Base-by-base conservation (phyloP, 2,113 vertebrate genomes). In the Scomber colias region DNA sequence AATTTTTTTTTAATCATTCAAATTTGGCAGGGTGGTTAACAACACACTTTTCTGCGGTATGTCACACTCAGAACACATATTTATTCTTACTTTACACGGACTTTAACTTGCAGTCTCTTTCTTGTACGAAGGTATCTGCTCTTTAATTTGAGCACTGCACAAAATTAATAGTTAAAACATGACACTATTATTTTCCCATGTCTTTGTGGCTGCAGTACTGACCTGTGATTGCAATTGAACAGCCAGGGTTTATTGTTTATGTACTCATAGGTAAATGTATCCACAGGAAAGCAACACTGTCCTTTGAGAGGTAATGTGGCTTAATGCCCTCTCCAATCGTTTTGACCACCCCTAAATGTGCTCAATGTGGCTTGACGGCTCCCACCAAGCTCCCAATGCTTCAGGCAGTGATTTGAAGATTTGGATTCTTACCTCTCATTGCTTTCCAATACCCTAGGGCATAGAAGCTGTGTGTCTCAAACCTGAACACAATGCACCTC, bases 301-400 rank as follows among this genome's bases (percentile, higher is more conserved):
- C 82, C 73, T 86, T 84, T 84, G 67, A 35, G 79, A 81, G 77
- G 81, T 83, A 87, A 81, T 85, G 78, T 82, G 81, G 81, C 84
- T 88, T 87, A 81, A 87, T 91, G 68, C 80, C 72, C 78, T 46
- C 68, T 85, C 74, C 87, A 83, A 87, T 88, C 76, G 73, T 85
- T 81, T 75, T 63, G 55, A 78, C 77, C 68, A 50, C 75, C 77
- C 68, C 75, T 83, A 57, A 85, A 82, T 85, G 83, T 83, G 87
- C 79, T 90, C 79, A 89, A 81, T 88, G 90, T 80, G 69, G 81
- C 90, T 80, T 89, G 84, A 91, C 81, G 49, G 77, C 74, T 81
- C 80, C 85, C 64, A 27, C 85, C 71, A 56, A 79, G 82, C 81
- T 64, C 49, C 50, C 71, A 45, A 59, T 57, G 60, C 86, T 85